These are phyloP conservation scores for Euzophera pinguis DNA, from an alignment of 2,888 invertebrate species.

Conservation along the genomic window DNA sequence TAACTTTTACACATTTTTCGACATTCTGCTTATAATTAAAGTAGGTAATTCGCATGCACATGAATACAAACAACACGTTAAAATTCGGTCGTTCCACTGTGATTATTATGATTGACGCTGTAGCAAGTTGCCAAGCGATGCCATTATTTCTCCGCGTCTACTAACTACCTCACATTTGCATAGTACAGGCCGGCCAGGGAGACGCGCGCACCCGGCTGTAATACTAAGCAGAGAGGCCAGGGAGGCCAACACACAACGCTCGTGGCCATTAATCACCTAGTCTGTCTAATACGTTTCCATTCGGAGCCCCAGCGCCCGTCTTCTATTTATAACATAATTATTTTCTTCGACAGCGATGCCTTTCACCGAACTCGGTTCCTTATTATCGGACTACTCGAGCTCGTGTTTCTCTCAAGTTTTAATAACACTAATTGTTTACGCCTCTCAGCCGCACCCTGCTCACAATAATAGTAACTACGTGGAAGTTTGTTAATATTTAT, in stretches of 20 bases:
- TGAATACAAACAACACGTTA: constrained; percentile 20
- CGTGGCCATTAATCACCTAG: constrained; percentile 71
- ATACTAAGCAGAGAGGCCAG: constrained; percentile 25
- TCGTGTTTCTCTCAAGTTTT: constrained; percentile 64
- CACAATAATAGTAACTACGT: constrained; percentile 50
- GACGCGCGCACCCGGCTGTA: constrained; percentile 26
- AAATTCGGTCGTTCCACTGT: constrained; percentile 45
- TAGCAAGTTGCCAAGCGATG: constrained; percentile 58
- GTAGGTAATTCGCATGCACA: constrained; percentile 8
- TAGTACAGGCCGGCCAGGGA: constrained; percentile 37
- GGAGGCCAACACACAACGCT: constrained; percentile 42
- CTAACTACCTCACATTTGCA: constrained; percentile 68
- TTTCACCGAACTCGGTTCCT: constrained; percentile 45
- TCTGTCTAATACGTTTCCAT: constrained; percentile 75
- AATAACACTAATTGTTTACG: constrained; percentile 72
- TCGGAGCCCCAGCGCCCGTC: constrained; percentile 60
- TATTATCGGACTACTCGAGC: constrained; percentile 52
- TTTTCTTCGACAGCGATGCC: constrained; percentile 65
- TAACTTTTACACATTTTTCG: not conserved
- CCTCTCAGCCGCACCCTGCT: constrained; percentile 61
- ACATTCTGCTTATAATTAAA: not conserved
- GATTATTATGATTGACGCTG: constrained; percentile 63
- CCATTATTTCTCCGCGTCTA: constrained; percentile 54
- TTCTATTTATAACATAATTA: constrained; percentile 73
- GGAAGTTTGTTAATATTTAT: constrained; percentile 60